A percentile compares a stretch with the other conserved stretches of the same genome.
Evolutionary conservation across 1,140 invertebrate genomes (phyloP).

Genomic region (Trichonephila clavata): DNA sequence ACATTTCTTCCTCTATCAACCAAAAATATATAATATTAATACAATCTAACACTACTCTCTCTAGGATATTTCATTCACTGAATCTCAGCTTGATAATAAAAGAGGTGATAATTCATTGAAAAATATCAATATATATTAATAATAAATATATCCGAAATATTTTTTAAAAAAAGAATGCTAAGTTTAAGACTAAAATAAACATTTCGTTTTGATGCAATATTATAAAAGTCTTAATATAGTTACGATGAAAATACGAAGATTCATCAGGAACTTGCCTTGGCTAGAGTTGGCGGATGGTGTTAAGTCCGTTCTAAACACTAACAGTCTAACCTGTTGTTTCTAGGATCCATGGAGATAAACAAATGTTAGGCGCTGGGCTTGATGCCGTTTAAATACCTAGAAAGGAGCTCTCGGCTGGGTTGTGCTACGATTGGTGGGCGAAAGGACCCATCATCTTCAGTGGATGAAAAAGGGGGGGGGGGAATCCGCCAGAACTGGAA

Average conservation of each 20-base stretch:
- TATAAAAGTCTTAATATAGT: neutral
- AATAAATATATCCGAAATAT: neutral
- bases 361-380: slow-evolving; percentile 45
- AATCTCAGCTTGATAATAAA: too few species aligned
- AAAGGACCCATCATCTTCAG: slow-evolving; percentile 48
- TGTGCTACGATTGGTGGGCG: slow-evolving; percentile 62
- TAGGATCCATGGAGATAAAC: slow-evolving; percentile 50
- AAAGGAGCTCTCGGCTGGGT: slow-evolving; percentile 27
- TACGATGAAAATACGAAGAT: neutral
- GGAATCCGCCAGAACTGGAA: slow-evolving; percentile 52
- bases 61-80: too few species aligned
- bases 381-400: slow-evolving; percentile 62
- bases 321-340: slow-evolving; percentile 19
- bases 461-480: slow-evolving; percentile 22
- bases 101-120: neutral
- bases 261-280: neutral
- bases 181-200: neutral
- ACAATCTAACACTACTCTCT: too few species aligned
- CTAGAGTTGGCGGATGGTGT: neutral
- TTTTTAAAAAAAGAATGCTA: neutral
- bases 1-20: too few species aligned
- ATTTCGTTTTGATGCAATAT: neutral
- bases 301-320: slow-evolving; percentile 33
- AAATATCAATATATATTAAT: neutral
- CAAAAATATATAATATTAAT: too few species aligned